Evolutionary conservation across 2,797 vertebrate species (phyloP).

Genomic region (Vultur gryphus): DNA sequence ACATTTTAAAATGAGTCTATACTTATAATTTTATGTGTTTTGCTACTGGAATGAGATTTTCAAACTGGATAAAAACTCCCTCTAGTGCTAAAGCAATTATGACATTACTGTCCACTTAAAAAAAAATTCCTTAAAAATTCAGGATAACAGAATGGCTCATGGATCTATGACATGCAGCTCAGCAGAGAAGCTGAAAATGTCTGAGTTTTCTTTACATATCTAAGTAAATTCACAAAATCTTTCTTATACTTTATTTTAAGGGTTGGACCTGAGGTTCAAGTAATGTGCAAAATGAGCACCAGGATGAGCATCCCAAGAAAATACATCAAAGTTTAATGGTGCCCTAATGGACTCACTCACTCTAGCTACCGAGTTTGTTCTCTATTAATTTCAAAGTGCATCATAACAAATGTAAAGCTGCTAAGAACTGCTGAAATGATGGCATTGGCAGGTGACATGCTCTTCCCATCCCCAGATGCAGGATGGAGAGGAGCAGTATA

Average conservation of each 20-base stretch:
- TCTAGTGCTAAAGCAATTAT: neutral
- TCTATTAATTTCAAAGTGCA: neutral
- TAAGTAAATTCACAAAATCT: neutral
- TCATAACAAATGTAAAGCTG: neutral
- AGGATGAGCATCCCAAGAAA: neutral
- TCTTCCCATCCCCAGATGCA: neutral
- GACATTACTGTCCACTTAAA: neutral
- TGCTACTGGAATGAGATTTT: neutral
- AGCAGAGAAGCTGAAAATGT: neutral
- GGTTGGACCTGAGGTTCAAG: neutral
- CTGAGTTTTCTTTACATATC: neutral
- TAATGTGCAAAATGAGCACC: neutral
- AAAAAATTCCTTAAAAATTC: neutral
- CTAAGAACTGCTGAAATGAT: neutral
- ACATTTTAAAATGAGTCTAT: neutral
- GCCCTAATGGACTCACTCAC: neutral
- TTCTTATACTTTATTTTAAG: neutral
- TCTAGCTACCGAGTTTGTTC: neutral
- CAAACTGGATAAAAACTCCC: neutral
- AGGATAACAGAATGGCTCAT: neutral
- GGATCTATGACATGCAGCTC: neutral
- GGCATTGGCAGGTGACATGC: rapidly evolving
- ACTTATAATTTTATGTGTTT: neutral
- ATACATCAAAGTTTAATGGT: neutral
- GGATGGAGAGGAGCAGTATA: neutral